These are phyloP conservation scores for Allolobophora icterica DNA, from an alignment of 2,888 invertebrate species.

Conservation along the genomic window DNA sequence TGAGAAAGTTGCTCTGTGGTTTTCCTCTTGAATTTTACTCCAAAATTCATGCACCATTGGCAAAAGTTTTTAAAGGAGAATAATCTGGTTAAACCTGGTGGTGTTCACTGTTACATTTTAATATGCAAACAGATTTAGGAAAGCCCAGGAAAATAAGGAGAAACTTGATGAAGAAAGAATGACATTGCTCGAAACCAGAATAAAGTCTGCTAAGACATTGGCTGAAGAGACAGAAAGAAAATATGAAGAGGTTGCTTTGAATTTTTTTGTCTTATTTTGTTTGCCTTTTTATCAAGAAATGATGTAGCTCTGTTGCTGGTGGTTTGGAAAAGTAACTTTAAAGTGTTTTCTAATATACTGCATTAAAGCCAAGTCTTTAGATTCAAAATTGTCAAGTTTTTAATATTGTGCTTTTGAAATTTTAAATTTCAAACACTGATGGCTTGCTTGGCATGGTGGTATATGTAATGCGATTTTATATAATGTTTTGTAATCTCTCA, in stretches of 20 bases:
- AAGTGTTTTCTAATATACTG: background rate
- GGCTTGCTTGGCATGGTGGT: background rate
- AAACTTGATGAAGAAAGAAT: background rate
- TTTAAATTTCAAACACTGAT: background rate
- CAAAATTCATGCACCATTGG: background rate
- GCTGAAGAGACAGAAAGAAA: constrained; percentile 14
- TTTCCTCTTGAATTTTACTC: background rate
- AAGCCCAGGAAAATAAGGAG: background rate
- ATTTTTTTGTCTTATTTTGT: background rate
- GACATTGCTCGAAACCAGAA: background rate
- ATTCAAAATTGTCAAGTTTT: background rate
- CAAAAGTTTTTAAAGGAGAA: background rate
- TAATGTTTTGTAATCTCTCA: background rate
- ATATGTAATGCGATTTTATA: background rate
- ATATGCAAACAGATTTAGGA: background rate
- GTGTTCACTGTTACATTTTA: background rate
- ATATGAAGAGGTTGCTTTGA: background rate
- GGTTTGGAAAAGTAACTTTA: background rate
- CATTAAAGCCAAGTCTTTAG: background rate
- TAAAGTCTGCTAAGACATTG: background rate
- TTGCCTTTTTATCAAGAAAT: background rate
- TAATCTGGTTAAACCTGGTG: background rate
- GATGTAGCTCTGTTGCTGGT: background rate
- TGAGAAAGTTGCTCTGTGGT: background rate
- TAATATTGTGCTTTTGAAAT: background rate